These are phyloP conservation scores for Drosophila persimilis DNA, from an alignment of 1,140 invertebrate species.

Conservation along the genomic window DNA sequence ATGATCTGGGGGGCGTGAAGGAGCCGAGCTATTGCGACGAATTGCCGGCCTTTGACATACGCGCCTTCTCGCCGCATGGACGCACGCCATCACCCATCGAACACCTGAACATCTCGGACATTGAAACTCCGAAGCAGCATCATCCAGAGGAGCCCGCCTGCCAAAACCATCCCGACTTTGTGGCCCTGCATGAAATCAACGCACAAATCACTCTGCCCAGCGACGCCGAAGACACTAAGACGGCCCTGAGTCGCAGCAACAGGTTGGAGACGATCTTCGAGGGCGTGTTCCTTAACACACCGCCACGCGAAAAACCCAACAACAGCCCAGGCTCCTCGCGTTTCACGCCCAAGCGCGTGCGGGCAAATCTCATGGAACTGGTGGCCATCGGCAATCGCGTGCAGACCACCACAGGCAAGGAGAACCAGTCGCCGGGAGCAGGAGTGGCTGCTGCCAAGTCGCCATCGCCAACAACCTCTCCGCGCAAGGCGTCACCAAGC, in stretches of 20 bases:
- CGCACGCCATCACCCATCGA: constrained; percentile 78
- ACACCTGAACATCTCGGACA: constrained; percentile 51
- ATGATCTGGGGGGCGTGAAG: constrained; percentile 46
- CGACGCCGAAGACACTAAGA: constrained; percentile 47
- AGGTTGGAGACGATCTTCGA: constrained; percentile 80
- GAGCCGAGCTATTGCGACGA: constrained; percentile 61
- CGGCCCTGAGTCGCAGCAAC: constrained; percentile 38
- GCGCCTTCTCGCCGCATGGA: constrained; percentile 69
- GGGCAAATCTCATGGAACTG: constrained; percentile 67
- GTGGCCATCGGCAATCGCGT: constrained; percentile 65
- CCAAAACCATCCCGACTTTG: constrained; percentile 67
- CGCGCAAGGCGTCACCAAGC: constrained; percentile 39
- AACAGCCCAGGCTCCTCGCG: constrained; percentile 32
- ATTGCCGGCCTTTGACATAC: constrained; percentile 74
- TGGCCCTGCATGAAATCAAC: constrained; percentile 75
- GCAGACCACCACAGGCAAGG: constrained; percentile 40
- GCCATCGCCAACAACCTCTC: background rate
- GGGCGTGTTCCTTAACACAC: constrained; percentile 76
- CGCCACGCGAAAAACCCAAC: constrained; percentile 61
- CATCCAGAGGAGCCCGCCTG: constrained; percentile 13
- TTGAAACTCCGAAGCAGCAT: constrained; percentile 54
- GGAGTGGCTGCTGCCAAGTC: background rate
- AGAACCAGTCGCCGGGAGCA: constrained; percentile 60
- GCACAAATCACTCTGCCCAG: constrained; percentile 76
- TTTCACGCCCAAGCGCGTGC: constrained; percentile 58